phyloP scores from a whole-genome alignment of 2,797 vertebrate species.

The Avahi laniger region DNA sequence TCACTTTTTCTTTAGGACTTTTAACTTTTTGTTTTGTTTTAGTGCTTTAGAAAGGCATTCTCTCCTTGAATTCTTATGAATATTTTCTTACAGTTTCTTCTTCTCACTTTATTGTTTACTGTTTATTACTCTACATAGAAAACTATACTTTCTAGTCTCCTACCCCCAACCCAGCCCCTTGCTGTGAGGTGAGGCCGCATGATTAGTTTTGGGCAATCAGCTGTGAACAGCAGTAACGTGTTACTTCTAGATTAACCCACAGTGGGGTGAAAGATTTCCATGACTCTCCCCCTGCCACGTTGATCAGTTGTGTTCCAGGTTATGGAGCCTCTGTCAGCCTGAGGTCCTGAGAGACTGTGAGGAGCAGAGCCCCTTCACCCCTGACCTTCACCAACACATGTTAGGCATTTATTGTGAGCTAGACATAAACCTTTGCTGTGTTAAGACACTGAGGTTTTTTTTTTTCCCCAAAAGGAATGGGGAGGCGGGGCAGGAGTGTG shows the following conservation, averaged over 20 bases:
- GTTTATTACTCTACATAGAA: background rate
- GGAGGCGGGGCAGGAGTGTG: background rate
- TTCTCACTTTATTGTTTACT: background rate
- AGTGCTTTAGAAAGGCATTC: background rate
- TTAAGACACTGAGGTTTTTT: background rate
- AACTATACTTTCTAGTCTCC: background rate
- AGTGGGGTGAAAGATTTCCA: background rate
- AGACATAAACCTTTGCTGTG: background rate
- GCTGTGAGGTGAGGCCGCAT: background rate
- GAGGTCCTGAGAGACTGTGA: background rate
- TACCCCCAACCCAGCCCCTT: background rate
- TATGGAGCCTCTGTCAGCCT: background rate
- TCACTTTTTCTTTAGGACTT: conserved; percentile 27
- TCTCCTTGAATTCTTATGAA: background rate
- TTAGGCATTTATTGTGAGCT: background rate
- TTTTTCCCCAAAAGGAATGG: background rate
- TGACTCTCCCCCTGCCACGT: background rate
- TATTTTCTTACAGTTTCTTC: conserved; percentile 31
- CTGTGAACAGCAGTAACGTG: background rate
- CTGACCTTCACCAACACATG: conserved; percentile 24
- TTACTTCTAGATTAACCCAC: conserved; percentile 14
- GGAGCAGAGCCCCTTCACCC: background rate
- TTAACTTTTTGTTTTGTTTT: background rate
- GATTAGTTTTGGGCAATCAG: background rate
- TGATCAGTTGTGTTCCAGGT: background rate